Percentiles rank a stretch among this genome's conserved stretches.
phyloP scores from a whole-genome alignment of 2,113 vertebrate species.

The Mesembrinibis cayennensis region DNA sequence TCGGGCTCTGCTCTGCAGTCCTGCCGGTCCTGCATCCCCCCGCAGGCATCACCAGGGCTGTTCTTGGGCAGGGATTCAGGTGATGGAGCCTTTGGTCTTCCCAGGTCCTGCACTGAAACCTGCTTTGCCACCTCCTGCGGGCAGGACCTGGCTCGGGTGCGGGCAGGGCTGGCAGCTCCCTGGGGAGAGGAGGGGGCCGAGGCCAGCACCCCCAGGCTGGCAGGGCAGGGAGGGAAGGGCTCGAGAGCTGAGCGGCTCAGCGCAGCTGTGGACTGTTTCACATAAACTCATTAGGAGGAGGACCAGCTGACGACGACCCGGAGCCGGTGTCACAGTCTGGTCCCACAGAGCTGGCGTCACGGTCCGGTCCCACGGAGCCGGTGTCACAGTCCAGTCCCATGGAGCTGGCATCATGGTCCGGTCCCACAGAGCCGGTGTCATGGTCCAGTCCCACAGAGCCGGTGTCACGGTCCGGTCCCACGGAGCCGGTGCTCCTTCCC shows the following conservation, averaged over 20 bases:
- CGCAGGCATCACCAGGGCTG: neutral
- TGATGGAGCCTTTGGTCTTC: neutral
- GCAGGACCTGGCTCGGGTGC: no score
- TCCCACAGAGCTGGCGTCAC: neutral
- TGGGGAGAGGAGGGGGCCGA: neutral
- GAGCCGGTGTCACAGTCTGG: rapidly evolving
- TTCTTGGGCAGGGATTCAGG: neutral
- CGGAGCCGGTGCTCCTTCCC: neutral
- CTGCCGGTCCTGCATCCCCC: neutral
- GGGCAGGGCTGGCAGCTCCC: neutral
- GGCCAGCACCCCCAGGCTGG: neutral
- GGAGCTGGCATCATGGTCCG: no score
- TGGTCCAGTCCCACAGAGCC: no score
- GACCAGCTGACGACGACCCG: neutral
- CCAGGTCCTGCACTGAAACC: neutral
- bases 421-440: no score
- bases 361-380: rapidly evolving
- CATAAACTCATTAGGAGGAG: no score
- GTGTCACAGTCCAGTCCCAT: no score
- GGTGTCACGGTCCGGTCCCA: rapidly evolving
- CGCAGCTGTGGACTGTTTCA: neutral
- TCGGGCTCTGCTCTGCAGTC: no score
- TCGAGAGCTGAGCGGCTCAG: neutral
- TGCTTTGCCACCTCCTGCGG: neutral
- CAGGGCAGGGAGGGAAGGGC: neutral